phyloP scores from a whole-genome alignment of 2,113 vertebrate genomes.

The Tachysurus vachellii region DNA sequence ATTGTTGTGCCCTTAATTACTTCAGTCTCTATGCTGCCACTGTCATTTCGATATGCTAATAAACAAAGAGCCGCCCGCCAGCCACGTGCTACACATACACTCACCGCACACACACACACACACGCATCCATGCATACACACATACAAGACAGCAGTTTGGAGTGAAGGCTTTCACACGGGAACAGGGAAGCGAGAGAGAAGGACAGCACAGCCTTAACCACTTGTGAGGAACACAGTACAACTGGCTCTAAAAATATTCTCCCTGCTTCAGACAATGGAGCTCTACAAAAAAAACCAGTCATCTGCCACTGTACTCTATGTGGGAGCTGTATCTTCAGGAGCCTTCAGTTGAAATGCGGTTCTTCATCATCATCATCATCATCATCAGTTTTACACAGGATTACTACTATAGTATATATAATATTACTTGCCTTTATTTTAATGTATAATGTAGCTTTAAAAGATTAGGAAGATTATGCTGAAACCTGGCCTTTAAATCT shows the following conservation, averaged over 20 bases:
- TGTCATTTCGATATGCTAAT: conserved; percentile 59
- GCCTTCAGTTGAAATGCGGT: neutral
- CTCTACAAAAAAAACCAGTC: neutral
- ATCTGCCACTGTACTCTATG: too few relatives aligned
- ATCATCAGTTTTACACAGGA: too few relatives aligned
- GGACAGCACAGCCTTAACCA: neutral
- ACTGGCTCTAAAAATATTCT: conserved; percentile 7
- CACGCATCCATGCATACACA: neutral
- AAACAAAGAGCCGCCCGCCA: conserved; percentile 52
- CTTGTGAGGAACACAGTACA: neutral
- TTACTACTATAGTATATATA: too few relatives aligned
- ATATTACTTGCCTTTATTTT: neutral
- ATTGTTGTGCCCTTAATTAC: conserved; percentile 58
- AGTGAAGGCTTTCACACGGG: conserved; percentile 27
- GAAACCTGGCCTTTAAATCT: neutral
- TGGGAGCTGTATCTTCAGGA: neutral
- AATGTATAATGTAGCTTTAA: neutral
- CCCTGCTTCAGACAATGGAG: neutral
- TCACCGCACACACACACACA: neutral
- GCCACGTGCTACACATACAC: conserved; percentile 37
- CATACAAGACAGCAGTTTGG: neutral
- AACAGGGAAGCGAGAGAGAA: conserved; percentile 32
- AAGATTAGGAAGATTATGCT: neutral
- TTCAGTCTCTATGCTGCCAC: conserved; percentile 50
- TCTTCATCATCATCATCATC: neutral